Conservation (phyloP, 35 echinoderm and acorn worm genomes). For the Nesometra sesokonis region DNA sequence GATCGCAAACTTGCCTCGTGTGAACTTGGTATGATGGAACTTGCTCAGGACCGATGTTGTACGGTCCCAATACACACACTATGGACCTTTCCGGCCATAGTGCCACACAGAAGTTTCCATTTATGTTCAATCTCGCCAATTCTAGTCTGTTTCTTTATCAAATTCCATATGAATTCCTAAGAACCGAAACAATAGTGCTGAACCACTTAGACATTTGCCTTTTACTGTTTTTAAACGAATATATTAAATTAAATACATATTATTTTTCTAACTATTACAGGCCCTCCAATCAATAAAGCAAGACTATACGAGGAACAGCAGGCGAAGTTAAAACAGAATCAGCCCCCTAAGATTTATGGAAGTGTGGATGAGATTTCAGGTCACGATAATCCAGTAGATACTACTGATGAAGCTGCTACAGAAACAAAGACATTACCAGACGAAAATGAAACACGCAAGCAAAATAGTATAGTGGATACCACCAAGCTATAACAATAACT, state of each 20-base stretch:
- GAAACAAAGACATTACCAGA: not conserved
- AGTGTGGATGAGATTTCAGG: not conserved
- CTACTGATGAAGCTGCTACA: not conserved
- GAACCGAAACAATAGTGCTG: no score
- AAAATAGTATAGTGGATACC: not conserved
- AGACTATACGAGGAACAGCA: slow-evolving; percentile 52
- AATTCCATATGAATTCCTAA: no score
- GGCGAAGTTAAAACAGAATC: not conserved
- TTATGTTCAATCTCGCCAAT: no score
- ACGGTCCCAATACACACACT: no score
- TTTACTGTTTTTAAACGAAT: not conserved
- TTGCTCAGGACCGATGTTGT: no score
- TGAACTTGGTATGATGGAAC: no score
- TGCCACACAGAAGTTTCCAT: no score
- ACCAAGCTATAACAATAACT: not conserved
- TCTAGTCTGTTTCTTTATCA: no score
- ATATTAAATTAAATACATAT: not conserved
- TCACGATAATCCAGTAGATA: not conserved
- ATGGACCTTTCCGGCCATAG: no score
- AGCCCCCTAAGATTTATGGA: not conserved
- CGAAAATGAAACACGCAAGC: not conserved
- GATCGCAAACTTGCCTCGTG: no score
- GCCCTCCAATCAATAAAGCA: slow-evolving; percentile 66
- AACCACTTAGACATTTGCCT: no score
- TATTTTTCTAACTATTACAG: no score